phyloP scores from a whole-genome alignment of 2,113 vertebrate genomes.

The Platichthys flesus region DNA sequence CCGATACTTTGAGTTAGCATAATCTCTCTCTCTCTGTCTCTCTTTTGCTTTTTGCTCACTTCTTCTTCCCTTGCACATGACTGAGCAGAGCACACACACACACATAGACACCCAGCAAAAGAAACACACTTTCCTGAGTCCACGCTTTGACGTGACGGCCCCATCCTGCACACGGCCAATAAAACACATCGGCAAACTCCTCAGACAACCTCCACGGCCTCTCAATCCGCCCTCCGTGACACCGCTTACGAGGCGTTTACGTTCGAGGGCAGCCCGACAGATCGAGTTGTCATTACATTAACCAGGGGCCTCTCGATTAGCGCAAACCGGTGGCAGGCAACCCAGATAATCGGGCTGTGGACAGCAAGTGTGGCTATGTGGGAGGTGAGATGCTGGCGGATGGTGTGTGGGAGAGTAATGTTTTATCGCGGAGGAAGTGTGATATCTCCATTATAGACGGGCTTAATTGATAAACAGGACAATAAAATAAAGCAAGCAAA shows the following conservation, averaged over 20 bases:
- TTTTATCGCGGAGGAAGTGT: slow-evolving; percentile 78
- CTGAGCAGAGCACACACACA: neutral
- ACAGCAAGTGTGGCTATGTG: slow-evolving; percentile 79
- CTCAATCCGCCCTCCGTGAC: slow-evolving; percentile 70
- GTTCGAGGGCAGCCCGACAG: slow-evolving; percentile 55
- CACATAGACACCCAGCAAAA: slow-evolving; percentile 28
- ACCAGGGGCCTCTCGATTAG: slow-evolving; percentile 72
- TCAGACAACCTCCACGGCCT: slow-evolving; percentile 58
- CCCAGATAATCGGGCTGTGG: slow-evolving; percentile 71
- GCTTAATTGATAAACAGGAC: slow-evolving; percentile 80
- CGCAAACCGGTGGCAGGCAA: slow-evolving; percentile 76
- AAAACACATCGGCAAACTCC: slow-evolving; percentile 67
- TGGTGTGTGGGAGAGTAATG: slow-evolving; percentile 82
- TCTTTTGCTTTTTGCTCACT: slow-evolving; percentile 61
- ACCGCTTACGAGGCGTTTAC: slow-evolving; percentile 62
- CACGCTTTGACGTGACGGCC: slow-evolving; percentile 25
- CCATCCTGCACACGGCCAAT: slow-evolving; percentile 57
- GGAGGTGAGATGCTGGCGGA: slow-evolving; percentile 80
- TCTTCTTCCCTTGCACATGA: slow-evolving; percentile 54
- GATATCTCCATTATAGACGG: slow-evolving; percentile 75
- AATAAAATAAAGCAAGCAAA: slow-evolving; percentile 67
- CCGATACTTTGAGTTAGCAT: slow-evolving; percentile 75
- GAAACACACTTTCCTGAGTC: neutral
- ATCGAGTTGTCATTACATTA: slow-evolving; percentile 74
- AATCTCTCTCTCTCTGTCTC: slow-evolving; percentile 64